A percentile compares a stretch with the other conserved stretches of the same genome.
phyloP scores from a whole-genome alignment of 2,888 invertebrate genomes.

The Rhabditoides inermis region DNA sequence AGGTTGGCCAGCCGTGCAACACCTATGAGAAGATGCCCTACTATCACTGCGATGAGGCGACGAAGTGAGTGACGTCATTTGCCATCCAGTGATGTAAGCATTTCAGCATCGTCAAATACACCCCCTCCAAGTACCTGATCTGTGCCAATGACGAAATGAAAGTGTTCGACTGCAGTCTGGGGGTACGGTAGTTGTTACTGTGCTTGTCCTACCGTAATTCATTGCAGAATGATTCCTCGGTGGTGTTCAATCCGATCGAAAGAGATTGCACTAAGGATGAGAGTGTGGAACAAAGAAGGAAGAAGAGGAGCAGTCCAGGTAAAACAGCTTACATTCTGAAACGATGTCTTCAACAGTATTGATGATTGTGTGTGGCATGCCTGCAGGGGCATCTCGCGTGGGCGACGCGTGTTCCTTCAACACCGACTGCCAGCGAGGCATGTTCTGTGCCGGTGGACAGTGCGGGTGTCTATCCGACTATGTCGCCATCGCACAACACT shows the following conservation, averaged over 20 bases:
- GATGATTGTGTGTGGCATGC: background rate
- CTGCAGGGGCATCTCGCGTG: slow-evolving; percentile 33
- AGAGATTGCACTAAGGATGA: slow-evolving; percentile 26
- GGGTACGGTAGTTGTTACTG: background rate
- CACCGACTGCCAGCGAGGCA: slow-evolving; percentile 46
- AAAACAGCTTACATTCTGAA: background rate
- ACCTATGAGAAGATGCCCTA: slow-evolving; percentile 22
- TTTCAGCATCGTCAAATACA: slow-evolving; percentile 18
- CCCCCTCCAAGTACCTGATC: slow-evolving; percentile 23
- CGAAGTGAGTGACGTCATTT: slow-evolving; percentile 7
- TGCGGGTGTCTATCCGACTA: slow-evolving; percentile 44
- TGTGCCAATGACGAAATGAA: slow-evolving; percentile 26
- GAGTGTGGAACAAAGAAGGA: slow-evolving; percentile 1
- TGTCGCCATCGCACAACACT: slow-evolving; percentile 44
- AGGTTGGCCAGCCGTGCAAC: slow-evolving; percentile 15
- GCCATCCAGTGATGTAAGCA: background rate
- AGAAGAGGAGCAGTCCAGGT: slow-evolving; percentile 9
- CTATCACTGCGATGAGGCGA: slow-evolving; percentile 20
- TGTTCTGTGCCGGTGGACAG: slow-evolving; percentile 47
- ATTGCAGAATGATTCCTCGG: slow-evolving; percentile 12
- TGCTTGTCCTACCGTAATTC: background rate
- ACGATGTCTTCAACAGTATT: background rate
- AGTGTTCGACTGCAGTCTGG: slow-evolving; percentile 8
- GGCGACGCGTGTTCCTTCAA: slow-evolving; percentile 45
- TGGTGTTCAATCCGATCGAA: slow-evolving; percentile 27